phyloP scores from a whole-genome alignment of 23 tunicate genomes.

The Styela plicata region DNA sequence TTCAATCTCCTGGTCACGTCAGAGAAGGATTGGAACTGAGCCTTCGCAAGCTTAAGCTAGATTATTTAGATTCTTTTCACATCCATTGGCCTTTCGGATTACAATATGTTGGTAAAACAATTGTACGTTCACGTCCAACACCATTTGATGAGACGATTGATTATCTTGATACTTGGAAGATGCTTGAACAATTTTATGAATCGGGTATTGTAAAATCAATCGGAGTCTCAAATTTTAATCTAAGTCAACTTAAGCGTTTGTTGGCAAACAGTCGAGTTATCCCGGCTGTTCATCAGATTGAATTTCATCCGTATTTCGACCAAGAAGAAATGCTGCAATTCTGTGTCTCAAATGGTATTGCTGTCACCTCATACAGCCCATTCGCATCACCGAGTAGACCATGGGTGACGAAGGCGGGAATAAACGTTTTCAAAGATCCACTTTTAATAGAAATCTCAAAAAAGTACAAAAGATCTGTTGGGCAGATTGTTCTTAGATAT shows the following conservation, averaged over 20 bases:
- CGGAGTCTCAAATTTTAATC: constrained; percentile 76
- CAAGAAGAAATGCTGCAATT: constrained; percentile 34
- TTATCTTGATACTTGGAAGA: constrained; percentile 70
- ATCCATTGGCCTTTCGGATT: constrained; percentile 81
- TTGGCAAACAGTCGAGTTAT: constrained; percentile 36
- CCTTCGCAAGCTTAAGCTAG: constrained; percentile 34
- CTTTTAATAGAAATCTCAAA: neutral
- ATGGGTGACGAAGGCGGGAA: constrained; percentile 8
- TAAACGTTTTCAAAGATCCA: constrained; percentile 18
- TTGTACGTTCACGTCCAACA: constrained; percentile 14
- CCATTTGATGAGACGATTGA: constrained; percentile 36
- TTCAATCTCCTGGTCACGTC: constrained; percentile 41
- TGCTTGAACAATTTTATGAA: constrained; percentile 44
- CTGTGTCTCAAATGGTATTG: constrained; percentile 38
- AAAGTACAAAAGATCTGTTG: constrained; percentile 34
- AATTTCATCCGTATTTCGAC: constrained; percentile 61
- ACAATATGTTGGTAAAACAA: constrained; percentile 11
- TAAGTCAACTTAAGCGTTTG: constrained; percentile 56
- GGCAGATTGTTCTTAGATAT: constrained; percentile 45
- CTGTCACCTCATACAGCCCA: constrained; percentile 49
- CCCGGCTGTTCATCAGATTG: constrained; percentile 84
- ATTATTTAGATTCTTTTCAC: constrained; percentile 81
- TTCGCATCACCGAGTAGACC: constrained; percentile 59
- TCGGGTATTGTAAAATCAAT: constrained; percentile 56
- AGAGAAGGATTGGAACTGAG: constrained; percentile 19